Base-by-base conservation (phyloP, 2,797 vertebrate species). In the Melanotaenia maccullochi region DNA sequence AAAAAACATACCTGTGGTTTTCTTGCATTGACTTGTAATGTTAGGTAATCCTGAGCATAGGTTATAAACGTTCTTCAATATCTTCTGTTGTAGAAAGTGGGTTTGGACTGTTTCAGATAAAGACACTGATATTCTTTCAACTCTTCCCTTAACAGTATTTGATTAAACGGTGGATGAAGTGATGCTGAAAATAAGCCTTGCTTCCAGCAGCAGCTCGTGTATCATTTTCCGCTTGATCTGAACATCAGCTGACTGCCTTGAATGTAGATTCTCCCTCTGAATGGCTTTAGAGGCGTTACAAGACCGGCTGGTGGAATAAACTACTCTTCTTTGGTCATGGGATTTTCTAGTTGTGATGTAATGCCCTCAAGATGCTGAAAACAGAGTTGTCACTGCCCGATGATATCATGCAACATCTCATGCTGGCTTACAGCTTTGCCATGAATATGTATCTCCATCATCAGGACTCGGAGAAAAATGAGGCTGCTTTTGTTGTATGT, bases 341-440 rank as follows among this genome's bases (percentile, higher is more conserved):
- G 79, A 69, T 42, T 65, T 75, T 67, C 73, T 22, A 24, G 32
- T 66, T 68, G 60, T 81, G 74, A 83, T 69, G 80, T 69, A 59
- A 82, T 66, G 52, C 58, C 71, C 35, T 25, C 38, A 63, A 9
- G 67, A 77, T 40, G 68, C 67, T 75, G 64, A 20, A 74, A 84
- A 65, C 75, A 49, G 60, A 82, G 79, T 57, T 47, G 68, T 84
- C 81, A 51, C 65, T 73, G 81, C 58, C 68, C 24, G 68, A 74
- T 75, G 75, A 86, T 42, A 74, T 82, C 81, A 83, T 49, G 22
- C 60, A 47, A 54, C 73, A n/a, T 81, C 57, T 47, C 68, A 51
- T 36, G 82, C 60, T 40, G 58, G 25, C 33, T 76, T 20, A 13
- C 42, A 55, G 65, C 59, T 36, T 38, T 9, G 59, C 79, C 61